phyloP scores from a whole-genome alignment of 2,113 vertebrate genomes.

The Mellivora capensis region DNA sequence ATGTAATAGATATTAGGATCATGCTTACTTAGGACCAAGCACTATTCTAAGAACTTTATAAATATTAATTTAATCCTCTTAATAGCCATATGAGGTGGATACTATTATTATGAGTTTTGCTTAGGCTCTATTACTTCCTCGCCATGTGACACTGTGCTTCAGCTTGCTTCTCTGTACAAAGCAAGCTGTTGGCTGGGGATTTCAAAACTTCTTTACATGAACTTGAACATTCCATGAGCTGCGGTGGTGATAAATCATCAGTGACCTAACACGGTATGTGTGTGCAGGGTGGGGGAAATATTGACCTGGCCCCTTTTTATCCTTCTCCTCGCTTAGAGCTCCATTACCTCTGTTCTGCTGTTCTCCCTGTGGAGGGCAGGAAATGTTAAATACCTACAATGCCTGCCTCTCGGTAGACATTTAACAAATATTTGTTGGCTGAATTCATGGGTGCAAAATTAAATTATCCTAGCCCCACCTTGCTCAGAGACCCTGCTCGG shows the following conservation, averaged over 20 bases:
- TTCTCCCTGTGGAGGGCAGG: not conserved
- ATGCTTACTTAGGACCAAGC: not conserved
- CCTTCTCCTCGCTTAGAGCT: not conserved
- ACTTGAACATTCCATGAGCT: not conserved
- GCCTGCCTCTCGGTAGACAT: not conserved
- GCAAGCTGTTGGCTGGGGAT: not conserved
- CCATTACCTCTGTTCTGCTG: not conserved
- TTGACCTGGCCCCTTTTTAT: not conserved
- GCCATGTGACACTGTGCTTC: not conserved
- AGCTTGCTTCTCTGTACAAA: not conserved
- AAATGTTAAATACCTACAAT: not conserved
- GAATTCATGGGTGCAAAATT: not conserved
- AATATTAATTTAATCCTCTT: not conserved
- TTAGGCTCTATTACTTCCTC: not conserved
- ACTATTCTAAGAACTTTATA: not conserved
- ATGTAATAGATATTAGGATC: not conserved
- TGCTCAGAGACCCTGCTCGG: not conserved
- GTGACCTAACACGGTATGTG: not conserved
- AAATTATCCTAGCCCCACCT: not conserved
- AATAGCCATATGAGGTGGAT: not conserved
- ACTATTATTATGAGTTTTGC: not conserved
- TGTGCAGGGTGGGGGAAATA: not conserved
- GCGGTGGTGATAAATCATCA: not conserved
- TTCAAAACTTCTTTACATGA: not conserved
- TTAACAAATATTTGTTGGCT: slow-evolving; percentile 2